These are phyloP conservation scores for Toxotes chatareus DNA, from an alignment of 2,113 vertebrate genomes.

Conservation along the genomic window DNA sequence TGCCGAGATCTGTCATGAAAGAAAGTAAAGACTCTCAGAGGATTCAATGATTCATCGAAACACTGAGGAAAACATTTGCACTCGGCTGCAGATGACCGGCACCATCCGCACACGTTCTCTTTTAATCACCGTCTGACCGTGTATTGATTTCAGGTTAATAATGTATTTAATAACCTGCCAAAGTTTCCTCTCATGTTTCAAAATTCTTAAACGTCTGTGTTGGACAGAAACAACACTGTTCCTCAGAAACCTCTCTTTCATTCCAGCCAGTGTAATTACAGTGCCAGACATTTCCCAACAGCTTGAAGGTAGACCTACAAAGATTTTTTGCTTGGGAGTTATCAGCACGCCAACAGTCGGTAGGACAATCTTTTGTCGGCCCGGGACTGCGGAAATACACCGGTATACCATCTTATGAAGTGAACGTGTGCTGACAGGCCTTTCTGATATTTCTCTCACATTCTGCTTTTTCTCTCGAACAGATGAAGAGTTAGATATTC, in stretches of 20 bases:
- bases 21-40: background rate
- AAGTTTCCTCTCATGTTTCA: constrained; percentile 37
- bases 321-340: constrained; percentile 37
- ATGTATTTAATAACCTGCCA: constrained; percentile 29
- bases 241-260: constrained; percentile 68
- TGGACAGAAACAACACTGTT: constrained; percentile 58
- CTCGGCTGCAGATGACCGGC: constrained; percentile 15
- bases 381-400: constrained; percentile 29
- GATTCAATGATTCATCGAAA: background rate
- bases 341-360: constrained; percentile 16
- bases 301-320: constrained; percentile 60
- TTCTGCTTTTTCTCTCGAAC: constrained; percentile 28
- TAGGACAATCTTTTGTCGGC: constrained; percentile 45
- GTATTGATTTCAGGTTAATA: constrained; percentile 29
- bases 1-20: constrained; percentile 15
- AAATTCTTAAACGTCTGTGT: constrained; percentile 58
- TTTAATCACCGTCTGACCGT: constrained; percentile 14
- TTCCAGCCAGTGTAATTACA: constrained; percentile 72
- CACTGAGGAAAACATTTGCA: constrained; percentile 12
- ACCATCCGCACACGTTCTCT: constrained; percentile 11
- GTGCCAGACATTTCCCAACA: constrained; percentile 61
- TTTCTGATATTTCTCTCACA: constrained; percentile 22
- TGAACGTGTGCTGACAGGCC: constrained; percentile 58
- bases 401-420: constrained; percentile 23
- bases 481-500: constrained; percentile 51